phyloP scores from a whole-genome alignment of 1,140 invertebrate species.

The Olivierus martensii region DNA sequence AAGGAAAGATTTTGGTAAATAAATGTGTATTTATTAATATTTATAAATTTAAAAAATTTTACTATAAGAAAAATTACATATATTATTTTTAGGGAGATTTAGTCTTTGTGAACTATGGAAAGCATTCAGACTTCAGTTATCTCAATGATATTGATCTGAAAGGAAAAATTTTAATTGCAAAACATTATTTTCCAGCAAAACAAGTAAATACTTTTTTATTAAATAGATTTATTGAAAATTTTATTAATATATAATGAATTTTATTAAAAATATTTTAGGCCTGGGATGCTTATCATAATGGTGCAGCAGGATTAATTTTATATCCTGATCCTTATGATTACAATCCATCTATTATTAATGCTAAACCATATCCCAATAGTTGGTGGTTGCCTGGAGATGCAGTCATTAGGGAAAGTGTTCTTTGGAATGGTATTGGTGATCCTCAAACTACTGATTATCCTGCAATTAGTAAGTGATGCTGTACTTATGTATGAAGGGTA shows the following conservation, averaged over 20 bases:
- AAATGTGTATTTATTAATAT: no score
- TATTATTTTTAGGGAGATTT: constrained; percentile 5
- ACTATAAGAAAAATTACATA: no score
- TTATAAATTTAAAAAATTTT: no score
- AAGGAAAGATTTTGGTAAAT: constrained; percentile 4
- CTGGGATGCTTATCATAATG: constrained; percentile 11
- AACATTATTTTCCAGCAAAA: constrained; percentile 16
- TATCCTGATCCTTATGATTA: constrained; percentile 40
- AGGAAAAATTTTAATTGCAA: constrained; percentile 21
- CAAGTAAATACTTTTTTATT: no score
- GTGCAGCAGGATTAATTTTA: constrained; percentile 33
- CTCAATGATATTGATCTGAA: constrained; percentile 14
- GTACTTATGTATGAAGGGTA: no score
- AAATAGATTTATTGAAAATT: no score
- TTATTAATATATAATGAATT: no score
- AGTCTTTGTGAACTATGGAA: constrained; percentile 20
- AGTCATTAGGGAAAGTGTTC: constrained; percentile 29
- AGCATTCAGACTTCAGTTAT: constrained; percentile 15
- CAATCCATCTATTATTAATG: constrained; percentile 22
- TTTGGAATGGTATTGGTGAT: constrained; percentile 35
- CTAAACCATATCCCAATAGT: constrained; percentile 30
- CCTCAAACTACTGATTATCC: constrained; percentile 36
- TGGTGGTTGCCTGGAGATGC: constrained; percentile 36
- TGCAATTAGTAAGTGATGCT: constrained; percentile 21
- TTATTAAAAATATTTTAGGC: background rate